Conservation (phyloP, 2,888 invertebrate species). For the Liodrosophila aerea region DNA sequence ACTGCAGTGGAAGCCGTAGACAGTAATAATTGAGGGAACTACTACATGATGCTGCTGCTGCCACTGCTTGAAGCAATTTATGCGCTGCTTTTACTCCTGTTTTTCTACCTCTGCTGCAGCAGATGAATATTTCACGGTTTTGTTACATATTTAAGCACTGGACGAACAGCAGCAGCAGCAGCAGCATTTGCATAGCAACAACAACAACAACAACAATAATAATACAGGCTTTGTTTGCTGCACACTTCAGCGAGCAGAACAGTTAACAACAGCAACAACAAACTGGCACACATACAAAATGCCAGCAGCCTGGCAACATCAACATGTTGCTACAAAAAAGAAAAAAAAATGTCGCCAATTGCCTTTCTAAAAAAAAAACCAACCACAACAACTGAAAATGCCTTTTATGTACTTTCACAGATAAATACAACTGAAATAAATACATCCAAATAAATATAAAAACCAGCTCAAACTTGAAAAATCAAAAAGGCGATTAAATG, state of each 20-base stretch:
- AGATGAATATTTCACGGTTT: slow-evolving; percentile 53
- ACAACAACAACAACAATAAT: slow-evolving; percentile 18
- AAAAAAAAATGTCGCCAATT: slow-evolving; percentile 58
- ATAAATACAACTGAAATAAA: slow-evolving; percentile 18
- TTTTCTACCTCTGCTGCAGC: no score
- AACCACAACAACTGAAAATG: slow-evolving; percentile 18
- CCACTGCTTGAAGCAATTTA: slow-evolving; percentile 18
- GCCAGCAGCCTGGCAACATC: slow-evolving; percentile 44
- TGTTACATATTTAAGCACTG: slow-evolving; percentile 47
- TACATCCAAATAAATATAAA: slow-evolving; percentile 16
- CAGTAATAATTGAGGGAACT: slow-evolving; percentile 39
- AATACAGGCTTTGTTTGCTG: slow-evolving; percentile 39
- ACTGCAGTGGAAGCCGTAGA: slow-evolving; percentile 36
- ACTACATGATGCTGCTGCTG: slow-evolving; percentile 10
- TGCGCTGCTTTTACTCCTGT: slow-evolving; percentile 4
- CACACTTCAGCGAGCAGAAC: slow-evolving; percentile 48
- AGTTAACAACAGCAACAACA: slow-evolving; percentile 17
- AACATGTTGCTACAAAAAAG: slow-evolving; percentile 30
- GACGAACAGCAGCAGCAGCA: slow-evolving; percentile 26
- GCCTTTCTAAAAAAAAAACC: slow-evolving; percentile 72
- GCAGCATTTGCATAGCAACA: slow-evolving; percentile 54
- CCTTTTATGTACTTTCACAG: slow-evolving; percentile 68
- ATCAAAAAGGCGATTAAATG: slow-evolving; percentile 54
- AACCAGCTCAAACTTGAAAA: slow-evolving; percentile 62
- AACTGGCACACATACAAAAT: slow-evolving; percentile 59